phyloP scores from a whole-genome alignment of 2,888 invertebrate genomes.

The Pteria penguin region DNA sequence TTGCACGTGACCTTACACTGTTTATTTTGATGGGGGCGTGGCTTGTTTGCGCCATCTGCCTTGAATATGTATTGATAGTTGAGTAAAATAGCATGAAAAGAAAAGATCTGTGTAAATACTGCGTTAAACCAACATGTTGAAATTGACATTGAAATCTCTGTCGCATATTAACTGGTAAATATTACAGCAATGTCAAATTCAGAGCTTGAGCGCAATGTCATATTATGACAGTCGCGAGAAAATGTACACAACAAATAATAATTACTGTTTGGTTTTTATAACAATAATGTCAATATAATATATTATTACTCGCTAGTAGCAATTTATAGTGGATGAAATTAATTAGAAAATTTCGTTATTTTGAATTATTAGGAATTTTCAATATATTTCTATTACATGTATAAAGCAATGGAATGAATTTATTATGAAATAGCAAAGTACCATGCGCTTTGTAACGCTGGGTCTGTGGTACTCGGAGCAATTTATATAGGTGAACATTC shows the following conservation, averaged over 20 bases:
- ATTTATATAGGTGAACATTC: no score
- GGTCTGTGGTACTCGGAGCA: no score
- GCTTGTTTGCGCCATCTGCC: background rate
- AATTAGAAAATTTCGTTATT: no score
- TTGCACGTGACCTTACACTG: constrained; percentile 45
- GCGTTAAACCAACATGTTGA: background rate
- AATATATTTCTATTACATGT: no score
- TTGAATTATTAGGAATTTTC: no score
- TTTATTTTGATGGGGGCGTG: constrained; percentile 45
- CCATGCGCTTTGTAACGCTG: no score
- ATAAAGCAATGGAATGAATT: no score
- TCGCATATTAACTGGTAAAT: background rate
- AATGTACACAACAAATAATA: constrained; percentile 1
- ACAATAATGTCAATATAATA: no score
- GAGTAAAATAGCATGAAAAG: constrained; percentile 9
- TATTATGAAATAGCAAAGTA: no score
- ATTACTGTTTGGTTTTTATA: background rate
- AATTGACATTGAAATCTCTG: constrained; percentile 5
- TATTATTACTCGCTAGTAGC: no score
- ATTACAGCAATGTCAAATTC: background rate
- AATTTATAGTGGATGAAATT: no score
- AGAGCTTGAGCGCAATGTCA: background rate
- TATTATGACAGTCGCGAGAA: background rate
- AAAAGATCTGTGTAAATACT: background rate
- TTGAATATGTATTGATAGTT: background rate